These are phyloP conservation scores for Syrrhaptes paradoxus DNA, from an alignment of 2,113 vertebrate genomes.

Conservation along the genomic window DNA sequence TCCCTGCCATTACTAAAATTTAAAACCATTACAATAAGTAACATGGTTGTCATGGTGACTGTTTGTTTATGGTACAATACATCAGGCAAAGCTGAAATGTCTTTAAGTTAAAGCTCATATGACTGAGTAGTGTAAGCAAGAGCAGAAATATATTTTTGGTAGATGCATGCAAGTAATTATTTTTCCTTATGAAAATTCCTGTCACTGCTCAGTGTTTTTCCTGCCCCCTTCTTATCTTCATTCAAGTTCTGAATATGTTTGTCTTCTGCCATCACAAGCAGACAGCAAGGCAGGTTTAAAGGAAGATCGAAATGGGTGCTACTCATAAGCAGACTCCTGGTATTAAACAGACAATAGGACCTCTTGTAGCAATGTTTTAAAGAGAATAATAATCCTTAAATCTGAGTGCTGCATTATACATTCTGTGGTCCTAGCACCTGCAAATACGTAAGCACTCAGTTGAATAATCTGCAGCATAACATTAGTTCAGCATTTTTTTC, in stretches of 20 bases:
- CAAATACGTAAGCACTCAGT: background rate
- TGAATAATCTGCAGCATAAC: background rate
- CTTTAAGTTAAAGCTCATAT: conserved; percentile 33
- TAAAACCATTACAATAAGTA: conserved; percentile 16
- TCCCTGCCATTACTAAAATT: background rate
- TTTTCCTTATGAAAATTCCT: background rate
- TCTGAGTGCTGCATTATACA: background rate
- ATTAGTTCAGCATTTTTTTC: conserved; percentile 21
- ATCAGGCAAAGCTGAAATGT: background rate
- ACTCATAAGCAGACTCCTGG: background rate
- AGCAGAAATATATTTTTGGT: background rate
- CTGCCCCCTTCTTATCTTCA: background rate
- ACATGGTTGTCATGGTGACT: conserved; percentile 40
- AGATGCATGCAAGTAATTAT: background rate
- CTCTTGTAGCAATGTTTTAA: background rate
- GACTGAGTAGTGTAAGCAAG: background rate
- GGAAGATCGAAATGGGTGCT: background rate
- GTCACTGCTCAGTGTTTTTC: background rate
- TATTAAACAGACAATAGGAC: background rate
- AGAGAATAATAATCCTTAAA: background rate
- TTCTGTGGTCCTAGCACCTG: background rate
- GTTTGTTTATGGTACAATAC: conserved; percentile 15
- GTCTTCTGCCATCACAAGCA: background rate
- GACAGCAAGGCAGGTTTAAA: background rate
- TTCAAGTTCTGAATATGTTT: background rate